phyloP scores from a whole-genome alignment of 1,140 invertebrate species.

The Drosophila ogumai region DNA sequence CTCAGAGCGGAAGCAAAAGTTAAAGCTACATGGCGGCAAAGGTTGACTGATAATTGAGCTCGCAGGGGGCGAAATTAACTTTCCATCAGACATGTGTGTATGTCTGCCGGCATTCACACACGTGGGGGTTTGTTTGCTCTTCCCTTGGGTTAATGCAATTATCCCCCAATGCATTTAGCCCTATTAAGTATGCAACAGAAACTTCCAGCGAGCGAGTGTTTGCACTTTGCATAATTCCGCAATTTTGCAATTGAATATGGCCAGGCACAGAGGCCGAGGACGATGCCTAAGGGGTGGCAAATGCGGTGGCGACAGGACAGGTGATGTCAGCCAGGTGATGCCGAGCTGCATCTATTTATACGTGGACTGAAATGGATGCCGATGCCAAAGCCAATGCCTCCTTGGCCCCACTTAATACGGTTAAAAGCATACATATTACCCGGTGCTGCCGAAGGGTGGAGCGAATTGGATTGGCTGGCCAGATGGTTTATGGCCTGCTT shows the following conservation, averaged over 20 bases:
- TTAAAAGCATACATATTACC: conserved; percentile 78
- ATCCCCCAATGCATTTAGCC: conserved; percentile 70
- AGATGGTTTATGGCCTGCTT: conserved; percentile 31
- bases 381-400: neutral
- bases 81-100: conserved; percentile 19
- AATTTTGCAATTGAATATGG: conserved; percentile 62
- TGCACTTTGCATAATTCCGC: conserved; percentile 80
- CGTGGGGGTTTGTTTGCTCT: conserved; percentile 27
- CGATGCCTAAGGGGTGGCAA: neutral
- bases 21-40: conserved; percentile 18
- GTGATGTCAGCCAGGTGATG: conserved; percentile 12
- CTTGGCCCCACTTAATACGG: conserved; percentile 57
- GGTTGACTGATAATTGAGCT: conserved; percentile 46
- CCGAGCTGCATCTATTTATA: conserved; percentile 38
- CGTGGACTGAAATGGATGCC: conserved; percentile 38
- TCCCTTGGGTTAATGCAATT: conserved; percentile 68
- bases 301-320: conserved; percentile 1
- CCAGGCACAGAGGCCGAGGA: conserved; percentile 11
- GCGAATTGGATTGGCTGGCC: conserved; percentile 17
- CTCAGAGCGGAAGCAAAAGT: conserved; percentile 13
- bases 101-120: conserved; percentile 5
- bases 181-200: conserved; percentile 81
- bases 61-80: conserved; percentile 2
- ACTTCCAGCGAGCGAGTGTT: conserved; percentile 58
- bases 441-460: neutral